Evolutionary conservation across 23 tunicate species (phyloP).

Genomic region (Ciona savignyi): DNA sequence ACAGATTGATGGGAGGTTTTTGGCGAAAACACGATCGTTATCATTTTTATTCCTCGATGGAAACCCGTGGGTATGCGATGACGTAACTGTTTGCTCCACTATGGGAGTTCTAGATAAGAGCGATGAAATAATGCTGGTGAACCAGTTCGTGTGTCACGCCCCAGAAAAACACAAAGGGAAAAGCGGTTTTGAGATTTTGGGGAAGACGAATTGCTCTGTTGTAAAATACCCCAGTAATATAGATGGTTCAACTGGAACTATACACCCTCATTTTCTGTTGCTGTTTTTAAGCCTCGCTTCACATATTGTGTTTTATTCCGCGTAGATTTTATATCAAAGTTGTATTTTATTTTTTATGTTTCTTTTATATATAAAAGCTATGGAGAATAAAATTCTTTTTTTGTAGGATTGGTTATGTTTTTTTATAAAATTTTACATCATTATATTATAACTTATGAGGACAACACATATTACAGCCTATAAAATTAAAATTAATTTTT

Average conservation of each 20-base stretch:
- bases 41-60: slow-evolving; percentile 39
- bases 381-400: too few relatives aligned
- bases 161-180: slow-evolving; percentile 7
- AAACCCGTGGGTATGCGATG: slow-evolving; percentile 68
- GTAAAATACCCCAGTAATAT: background rate
- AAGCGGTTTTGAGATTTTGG: slow-evolving; percentile 3
- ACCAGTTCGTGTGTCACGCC: slow-evolving; percentile 8
- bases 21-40: slow-evolving; percentile 11
- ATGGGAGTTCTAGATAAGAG: background rate
- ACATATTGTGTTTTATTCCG: background rate
- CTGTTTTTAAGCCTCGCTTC: background rate
- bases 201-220: background rate
- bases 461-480: too few relatives aligned
- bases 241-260: background rate
- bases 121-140: slow-evolving; percentile 2
- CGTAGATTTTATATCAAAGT: background rate
- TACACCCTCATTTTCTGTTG: background rate
- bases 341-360: background rate
- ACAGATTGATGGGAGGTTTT: slow-evolving; percentile 31
- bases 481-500: too few relatives aligned
- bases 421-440: too few relatives aligned
- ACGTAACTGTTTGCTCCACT: slow-evolving; percentile 21
- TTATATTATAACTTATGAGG: too few relatives aligned
- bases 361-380: background rate
- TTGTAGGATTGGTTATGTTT: too few relatives aligned